Evolutionary conservation across 37 sponge, comb jelly and placozoan species (phyloP).

Genomic region (Spongilla lacustris): DNA sequence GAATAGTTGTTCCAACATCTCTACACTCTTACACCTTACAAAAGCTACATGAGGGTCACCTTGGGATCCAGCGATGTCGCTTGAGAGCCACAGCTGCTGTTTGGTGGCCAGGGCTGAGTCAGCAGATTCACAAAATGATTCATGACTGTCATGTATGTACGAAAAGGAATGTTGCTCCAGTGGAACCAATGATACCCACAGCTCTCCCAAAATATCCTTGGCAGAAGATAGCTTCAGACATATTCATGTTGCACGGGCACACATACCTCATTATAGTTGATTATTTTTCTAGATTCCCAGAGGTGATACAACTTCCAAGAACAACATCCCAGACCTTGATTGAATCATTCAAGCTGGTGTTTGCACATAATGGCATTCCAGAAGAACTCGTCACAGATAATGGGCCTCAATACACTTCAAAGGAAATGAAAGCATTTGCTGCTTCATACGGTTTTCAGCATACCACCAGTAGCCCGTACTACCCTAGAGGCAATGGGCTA

Average conservation of each 20-base stretch:
- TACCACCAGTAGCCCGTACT: conserved; percentile 49
- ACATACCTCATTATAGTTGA: conserved; percentile 17
- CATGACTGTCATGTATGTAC: too few species aligned
- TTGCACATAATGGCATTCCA: conserved; percentile 57
- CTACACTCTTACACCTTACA: too few species aligned
- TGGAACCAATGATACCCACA: neutral
- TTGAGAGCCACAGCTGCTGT: too few species aligned
- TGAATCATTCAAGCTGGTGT: conserved; percentile 12
- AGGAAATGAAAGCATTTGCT: conserved; percentile 41
- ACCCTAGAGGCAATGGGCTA: conserved; percentile 60
- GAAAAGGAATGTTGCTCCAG: too few species aligned
- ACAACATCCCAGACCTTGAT: conserved; percentile 50
- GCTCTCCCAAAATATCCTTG: conserved; percentile 30
- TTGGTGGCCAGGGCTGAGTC: too few species aligned
- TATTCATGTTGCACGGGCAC: conserved; percentile 24
- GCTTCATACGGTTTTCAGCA: conserved; percentile 33
- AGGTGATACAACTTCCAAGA: conserved; percentile 28
- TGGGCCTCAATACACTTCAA: conserved; percentile 57
- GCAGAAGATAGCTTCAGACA: conserved; percentile 42
- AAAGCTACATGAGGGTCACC: too few species aligned
- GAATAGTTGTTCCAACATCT: too few species aligned
- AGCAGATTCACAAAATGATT: too few species aligned
- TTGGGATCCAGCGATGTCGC: too few species aligned
- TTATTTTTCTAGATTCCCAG: conserved; percentile 34
- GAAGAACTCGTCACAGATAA: conserved; percentile 49